Evolutionary conservation across 2,797 vertebrate species (phyloP).

Genomic region (Scyliorhinus canicula): DNA sequence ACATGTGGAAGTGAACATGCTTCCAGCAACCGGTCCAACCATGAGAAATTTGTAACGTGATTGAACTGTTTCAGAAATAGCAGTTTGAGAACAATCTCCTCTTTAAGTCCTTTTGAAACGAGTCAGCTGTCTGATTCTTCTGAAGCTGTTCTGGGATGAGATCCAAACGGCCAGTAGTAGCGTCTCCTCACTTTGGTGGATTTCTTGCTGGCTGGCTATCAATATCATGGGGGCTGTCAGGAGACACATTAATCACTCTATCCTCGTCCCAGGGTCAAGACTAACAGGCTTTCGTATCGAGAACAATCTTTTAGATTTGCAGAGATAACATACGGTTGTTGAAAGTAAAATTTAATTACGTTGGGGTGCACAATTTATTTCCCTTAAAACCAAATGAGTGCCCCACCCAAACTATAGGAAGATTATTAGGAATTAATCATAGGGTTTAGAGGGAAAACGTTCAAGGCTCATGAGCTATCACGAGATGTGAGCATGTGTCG

Average conservation of each 20-base stretch:
- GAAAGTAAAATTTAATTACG: not conserved
- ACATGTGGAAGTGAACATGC: not conserved
- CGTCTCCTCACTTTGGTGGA: not conserved
- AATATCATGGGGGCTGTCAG: slow-evolving; percentile 11
- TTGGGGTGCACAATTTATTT: not conserved
- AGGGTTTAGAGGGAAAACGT: not conserved
- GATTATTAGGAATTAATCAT: not conserved
- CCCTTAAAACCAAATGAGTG: not conserved
- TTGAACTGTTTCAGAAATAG: not conserved
- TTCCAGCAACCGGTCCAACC: not conserved
- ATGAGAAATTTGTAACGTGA: not conserved
- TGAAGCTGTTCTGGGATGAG: not conserved
- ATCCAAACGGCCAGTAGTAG: not conserved
- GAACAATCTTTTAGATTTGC: not conserved
- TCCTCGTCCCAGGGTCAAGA: not conserved
- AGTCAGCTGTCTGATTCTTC: slow-evolving; percentile 18
- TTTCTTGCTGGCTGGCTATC: not conserved
- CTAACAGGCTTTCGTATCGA: too few relatives aligned
- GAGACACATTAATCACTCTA: not conserved
- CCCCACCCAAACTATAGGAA: too few relatives aligned
- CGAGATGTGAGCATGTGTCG: not conserved
- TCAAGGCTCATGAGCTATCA: not conserved
- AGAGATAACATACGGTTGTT: not conserved
- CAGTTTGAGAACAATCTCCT: not conserved
- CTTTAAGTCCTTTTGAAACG: not conserved